Evolutionary conservation across 2,888 invertebrate genomes (phyloP).

Genomic region (Epiblema foenella): DNA sequence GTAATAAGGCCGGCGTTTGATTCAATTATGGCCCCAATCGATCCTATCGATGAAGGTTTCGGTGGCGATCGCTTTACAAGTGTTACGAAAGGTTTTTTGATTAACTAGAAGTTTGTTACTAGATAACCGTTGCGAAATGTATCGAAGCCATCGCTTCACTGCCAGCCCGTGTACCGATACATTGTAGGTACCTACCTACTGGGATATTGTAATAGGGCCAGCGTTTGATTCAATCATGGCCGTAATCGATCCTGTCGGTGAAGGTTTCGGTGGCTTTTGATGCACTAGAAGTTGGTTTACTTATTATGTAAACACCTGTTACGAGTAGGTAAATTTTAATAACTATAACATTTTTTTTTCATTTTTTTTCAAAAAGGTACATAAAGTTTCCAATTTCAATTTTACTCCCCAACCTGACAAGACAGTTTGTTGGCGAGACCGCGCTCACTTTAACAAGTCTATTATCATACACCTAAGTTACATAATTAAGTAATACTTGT

Average conservation of each 20-base stretch:
- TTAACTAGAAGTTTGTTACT: background rate
- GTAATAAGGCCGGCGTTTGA: conserved; percentile 68
- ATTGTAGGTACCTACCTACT: conserved; percentile 79
- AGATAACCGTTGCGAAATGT: conserved; percentile 84
- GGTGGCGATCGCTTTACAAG: conserved; percentile 8
- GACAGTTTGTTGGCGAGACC: too few relatives aligned
- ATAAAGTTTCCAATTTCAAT: too few relatives aligned
- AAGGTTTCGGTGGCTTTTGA: conserved; percentile 48
- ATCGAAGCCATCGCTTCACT: conserved; percentile 84
- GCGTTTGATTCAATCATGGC: conserved; percentile 72
- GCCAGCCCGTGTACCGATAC: conserved; percentile 71
- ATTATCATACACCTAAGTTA: too few relatives aligned
- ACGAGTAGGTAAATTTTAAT: too few relatives aligned
- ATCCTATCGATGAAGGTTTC: conserved; percentile 51
- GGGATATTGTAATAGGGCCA: conserved; percentile 66
- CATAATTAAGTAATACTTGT: too few relatives aligned
- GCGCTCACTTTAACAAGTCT: too few relatives aligned
- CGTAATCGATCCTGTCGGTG: conserved; percentile 51
- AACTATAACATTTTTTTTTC: too few relatives aligned
- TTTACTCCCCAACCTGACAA: too few relatives aligned
- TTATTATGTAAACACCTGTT: too few relatives aligned
- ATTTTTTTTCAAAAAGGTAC: too few relatives aligned
- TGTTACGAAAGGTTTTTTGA: background rate
- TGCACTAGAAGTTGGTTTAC: too few relatives aligned
- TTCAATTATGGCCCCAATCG: conserved; percentile 66